Conservation (phyloP, 1,140 invertebrate genomes). For the Daktulosphaira vitifoliae region DNA sequence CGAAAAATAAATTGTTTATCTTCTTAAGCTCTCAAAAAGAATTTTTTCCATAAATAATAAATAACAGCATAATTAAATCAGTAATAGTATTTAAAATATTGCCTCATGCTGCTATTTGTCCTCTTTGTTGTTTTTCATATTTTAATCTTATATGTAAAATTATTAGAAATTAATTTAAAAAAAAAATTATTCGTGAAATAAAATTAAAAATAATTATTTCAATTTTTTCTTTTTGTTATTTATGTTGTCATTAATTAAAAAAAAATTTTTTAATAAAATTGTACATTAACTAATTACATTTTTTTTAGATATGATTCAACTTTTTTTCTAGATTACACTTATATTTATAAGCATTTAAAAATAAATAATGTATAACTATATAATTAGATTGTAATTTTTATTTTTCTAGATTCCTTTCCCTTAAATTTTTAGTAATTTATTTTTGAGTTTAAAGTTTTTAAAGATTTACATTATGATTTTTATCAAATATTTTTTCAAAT, state of each 20-base stretch:
- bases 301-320: too few relatives aligned
- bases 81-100: constrained; percentile 22
- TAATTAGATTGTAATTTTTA: too few relatives aligned
- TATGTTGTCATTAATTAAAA: constrained; percentile 5
- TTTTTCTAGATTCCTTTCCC: too few relatives aligned
- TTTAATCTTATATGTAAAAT: too few relatives aligned
- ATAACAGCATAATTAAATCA: neutral
- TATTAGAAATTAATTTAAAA: constrained; percentile 29
- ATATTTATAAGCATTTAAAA: too few relatives aligned
- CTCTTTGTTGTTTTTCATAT: constrained; percentile 31
- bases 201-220: constrained; percentile 2
- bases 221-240: constrained; percentile 21
- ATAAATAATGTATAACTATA: too few relatives aligned
- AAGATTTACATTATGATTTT: too few relatives aligned
- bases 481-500: too few relatives aligned
- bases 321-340: too few relatives aligned
- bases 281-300: neutral
- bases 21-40: too few relatives aligned
- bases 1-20: constrained; percentile 43
- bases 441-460: too few relatives aligned
- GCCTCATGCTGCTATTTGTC: constrained; percentile 7
- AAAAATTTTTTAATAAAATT: constrained; percentile 17
- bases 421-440: too few relatives aligned
- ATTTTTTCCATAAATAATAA: constrained; percentile 3
- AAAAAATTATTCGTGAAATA: neutral